Percentiles rank a stretch among this genome's conserved stretches.
Conservation (phyloP, 2,113 vertebrate species). For the Alethe diademata region DNA sequence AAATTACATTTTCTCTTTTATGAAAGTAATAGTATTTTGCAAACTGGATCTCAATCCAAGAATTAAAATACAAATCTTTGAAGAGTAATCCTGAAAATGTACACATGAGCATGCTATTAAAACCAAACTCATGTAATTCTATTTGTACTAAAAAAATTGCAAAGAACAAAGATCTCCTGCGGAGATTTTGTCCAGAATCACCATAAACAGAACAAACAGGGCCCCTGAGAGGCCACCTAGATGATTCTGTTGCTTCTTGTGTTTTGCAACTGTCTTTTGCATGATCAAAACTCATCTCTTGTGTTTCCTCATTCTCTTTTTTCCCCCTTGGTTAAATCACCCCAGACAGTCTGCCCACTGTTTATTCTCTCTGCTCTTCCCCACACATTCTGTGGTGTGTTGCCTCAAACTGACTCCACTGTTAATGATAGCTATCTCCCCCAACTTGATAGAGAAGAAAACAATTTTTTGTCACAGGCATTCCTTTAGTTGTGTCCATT, state of each 20-base stretch:
- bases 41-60: neutral
- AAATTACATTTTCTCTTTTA: neutral
- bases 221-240: neutral
- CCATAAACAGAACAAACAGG: neutral
- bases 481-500: neutral
- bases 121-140: neutral
- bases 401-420: neutral
- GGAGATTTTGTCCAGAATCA: neutral
- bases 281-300: neutral
- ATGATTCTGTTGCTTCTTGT: neutral
- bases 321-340: neutral
- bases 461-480: neutral
- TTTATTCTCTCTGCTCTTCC: neutral
- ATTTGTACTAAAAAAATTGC: neutral
- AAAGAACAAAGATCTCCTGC: neutral
- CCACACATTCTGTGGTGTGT: neutral
- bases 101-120: accelerated
- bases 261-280: neutral
- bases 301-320: neutral
- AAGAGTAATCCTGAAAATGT: neutral
- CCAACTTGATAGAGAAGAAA: neutral
- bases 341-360: neutral
- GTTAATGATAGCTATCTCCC: neutral
- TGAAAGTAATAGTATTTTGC: neutral
- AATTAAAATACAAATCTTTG: neutral